Evolutionary conservation across 1,140 invertebrate species (phyloP), one percentile per base, ranked within the genome.

Genomic region (Panagrolaimus sp.): DNA sequence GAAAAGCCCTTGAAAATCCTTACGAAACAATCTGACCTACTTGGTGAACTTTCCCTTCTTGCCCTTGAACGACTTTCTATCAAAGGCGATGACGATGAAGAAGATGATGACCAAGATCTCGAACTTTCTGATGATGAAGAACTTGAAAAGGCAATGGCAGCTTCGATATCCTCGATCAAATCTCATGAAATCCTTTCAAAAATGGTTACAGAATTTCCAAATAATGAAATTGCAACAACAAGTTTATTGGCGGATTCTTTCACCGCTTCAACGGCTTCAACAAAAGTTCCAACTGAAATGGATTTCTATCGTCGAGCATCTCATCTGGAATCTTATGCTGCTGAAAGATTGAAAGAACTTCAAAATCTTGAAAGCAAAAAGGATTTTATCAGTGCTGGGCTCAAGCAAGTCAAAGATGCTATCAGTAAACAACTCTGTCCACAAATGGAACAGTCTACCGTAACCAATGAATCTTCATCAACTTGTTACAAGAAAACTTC

Each of bases 141-240:
- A 24, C 58, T 71, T 8, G 70, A 71, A 47, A 62, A 55, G 38
- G 70, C 70, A 1, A 71, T 71, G 68, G 68, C 48, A 9, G 70
- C 70, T 5, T 71, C 69, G 10, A 46, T 71, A 24, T 72, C 24
- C 24, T 71, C 68, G 14, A 65, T 71, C 24, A 43, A 55, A 17
- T 65, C 47, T 9, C 70, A 71, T 46, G 68, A 71, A 47, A 63
- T 71, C 14, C 52, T 71, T 12, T 32, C 55, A 12, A 7, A 48
- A 43, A 43, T 71, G 48, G 52, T 58, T 21, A 58, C 52, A 2
- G 52, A 58, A 26, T 58, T 58, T 21, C 17, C 32, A 12, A 38
- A 17, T 15, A 67, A 67, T 32, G 24, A 43, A 14, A 43, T 32
- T 24, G 14, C 43, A 17, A 43, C 28, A 5, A 38, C 32, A 4